A percentile compares a stretch with the other conserved stretches of the same genome.
Evolutionary conservation across 2,888 invertebrate genomes (phyloP).

Genomic region (Eupithecia exiguata): DNA sequence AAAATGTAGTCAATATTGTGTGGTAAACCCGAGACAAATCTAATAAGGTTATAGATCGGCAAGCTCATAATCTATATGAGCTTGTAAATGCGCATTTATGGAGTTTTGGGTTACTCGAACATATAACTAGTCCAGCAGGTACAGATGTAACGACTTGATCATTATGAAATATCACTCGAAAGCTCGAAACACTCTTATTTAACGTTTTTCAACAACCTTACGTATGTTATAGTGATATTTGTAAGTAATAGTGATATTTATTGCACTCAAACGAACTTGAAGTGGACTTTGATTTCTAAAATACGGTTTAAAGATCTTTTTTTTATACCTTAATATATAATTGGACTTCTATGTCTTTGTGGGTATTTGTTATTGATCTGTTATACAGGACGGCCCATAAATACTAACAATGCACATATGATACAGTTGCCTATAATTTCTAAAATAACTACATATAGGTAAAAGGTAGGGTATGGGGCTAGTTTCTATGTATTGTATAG

Average conservation of each 20-base stretch:
- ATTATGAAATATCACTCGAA: neutral
- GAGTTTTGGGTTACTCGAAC: neutral
- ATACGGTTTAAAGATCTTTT: neutral
- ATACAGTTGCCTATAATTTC: neutral
- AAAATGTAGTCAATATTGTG: neutral
- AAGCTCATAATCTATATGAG: neutral
- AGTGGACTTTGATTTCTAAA: neutral
- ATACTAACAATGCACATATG: neutral
- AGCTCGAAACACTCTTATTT: neutral
- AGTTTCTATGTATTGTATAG: no score
- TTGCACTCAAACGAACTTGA: neutral
- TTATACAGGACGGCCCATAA: neutral
- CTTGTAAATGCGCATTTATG: neutral
- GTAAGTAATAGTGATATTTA: neutral
- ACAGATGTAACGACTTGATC: neutral
- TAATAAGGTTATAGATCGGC: neutral
- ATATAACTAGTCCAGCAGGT: conserved; percentile 1
- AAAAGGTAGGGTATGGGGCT: no score
- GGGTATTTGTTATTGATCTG: neutral
- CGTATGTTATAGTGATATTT: neutral
- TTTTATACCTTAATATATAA: neutral
- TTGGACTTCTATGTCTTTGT: no score
- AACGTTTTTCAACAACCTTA: neutral
- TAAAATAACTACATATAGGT: no score
- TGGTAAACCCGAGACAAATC: neutral